A percentile compares a stretch with the other conserved stretches of the same genome.
These are phyloP conservation scores for Ophiodon elongatus DNA, from an alignment of 2,113 vertebrate genomes.

Conservation along the genomic window DNA sequence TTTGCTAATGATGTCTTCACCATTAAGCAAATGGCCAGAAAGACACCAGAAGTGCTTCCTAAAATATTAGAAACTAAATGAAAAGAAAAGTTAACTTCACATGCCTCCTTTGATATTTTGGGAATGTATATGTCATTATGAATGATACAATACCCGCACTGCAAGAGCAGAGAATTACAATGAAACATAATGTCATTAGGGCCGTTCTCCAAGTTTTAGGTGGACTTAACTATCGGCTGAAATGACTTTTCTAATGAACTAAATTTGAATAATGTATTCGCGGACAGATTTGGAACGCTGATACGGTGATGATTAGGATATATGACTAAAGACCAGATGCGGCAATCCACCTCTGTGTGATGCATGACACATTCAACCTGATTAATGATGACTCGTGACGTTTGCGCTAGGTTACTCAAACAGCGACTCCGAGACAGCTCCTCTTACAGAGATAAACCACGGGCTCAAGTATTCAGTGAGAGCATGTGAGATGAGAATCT, in stretches of 20 bases:
- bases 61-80: constrained; percentile 26
- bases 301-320: constrained; percentile 74
- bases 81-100: constrained; percentile 35
- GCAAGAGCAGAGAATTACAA: constrained; percentile 58
- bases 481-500: constrained; percentile 56
- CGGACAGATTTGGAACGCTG: constrained; percentile 69
- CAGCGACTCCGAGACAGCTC: constrained; percentile 42
- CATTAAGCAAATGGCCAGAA: constrained; percentile 30
- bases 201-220: constrained; percentile 64
- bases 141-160: constrained; percentile 38
- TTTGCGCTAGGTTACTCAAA: constrained; percentile 56
- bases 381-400: constrained; percentile 73
- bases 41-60: constrained; percentile 19
- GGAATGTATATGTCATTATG: constrained; percentile 53
- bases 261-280: constrained; percentile 80
- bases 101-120: constrained; percentile 47
- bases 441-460: constrained; percentile 55
- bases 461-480: constrained; percentile 47
- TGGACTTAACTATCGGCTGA: constrained; percentile 71
- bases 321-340: constrained; percentile 78
- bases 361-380: constrained; percentile 56
- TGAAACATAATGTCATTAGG: constrained; percentile 70
- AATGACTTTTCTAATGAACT: constrained; percentile 79
- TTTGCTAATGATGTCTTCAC: constrained; percentile 39
- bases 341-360: constrained; percentile 74